Base-by-base conservation (phyloP, 2,888 invertebrate species). In the Tortricodes alternella region DNA sequence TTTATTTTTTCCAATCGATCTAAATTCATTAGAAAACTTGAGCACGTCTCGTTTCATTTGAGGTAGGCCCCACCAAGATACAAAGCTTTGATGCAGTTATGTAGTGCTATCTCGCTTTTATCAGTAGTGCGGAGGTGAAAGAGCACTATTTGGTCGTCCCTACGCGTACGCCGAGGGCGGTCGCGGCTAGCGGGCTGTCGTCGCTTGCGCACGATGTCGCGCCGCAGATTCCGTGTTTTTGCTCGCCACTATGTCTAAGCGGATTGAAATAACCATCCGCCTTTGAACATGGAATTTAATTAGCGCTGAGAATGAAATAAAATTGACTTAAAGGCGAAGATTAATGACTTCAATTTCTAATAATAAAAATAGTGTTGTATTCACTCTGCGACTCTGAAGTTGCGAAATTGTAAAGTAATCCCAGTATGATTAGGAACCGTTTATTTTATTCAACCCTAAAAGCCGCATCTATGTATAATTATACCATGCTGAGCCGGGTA, bases 201-300 rank as follows among this genome's bases (percentile, higher is more conserved):
- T 68, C 76, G 80, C 75, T 70, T 67, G 76, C 82, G 79, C 78
- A 74, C 74, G 69, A 74, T 74, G 73, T 68, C 74, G 67, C 71
- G 71, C 68, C 67, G 70, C 67, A 67, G 64, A 83, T 82, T 73
- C 83, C 78, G 59, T 61, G 73, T 88, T 89, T 89, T 89, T 89
- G 85, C 78, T 70, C 78, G 76, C 75, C 82, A 73, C 77, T 70
- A 77, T 73, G 80, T 85, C 83, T 85, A 84, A 85, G 80, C 73
- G 82, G 84, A 83, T 80, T 84, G 80, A 83, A 85, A 85, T 87
- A 84, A 80, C 78, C 78, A 72, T 75, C 73, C 68, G 74, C 67
- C 74, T 83, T 78, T 74, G 74, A 79, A 76, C 75, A 73, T 65
- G 63, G 71, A 65, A 74, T 76, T 77, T 75, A 73, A 80, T 80